Evolutionary conservation across 2,113 vertebrate species (phyloP).

Genomic region (Calyptommatus sinebrachiatus): DNA sequence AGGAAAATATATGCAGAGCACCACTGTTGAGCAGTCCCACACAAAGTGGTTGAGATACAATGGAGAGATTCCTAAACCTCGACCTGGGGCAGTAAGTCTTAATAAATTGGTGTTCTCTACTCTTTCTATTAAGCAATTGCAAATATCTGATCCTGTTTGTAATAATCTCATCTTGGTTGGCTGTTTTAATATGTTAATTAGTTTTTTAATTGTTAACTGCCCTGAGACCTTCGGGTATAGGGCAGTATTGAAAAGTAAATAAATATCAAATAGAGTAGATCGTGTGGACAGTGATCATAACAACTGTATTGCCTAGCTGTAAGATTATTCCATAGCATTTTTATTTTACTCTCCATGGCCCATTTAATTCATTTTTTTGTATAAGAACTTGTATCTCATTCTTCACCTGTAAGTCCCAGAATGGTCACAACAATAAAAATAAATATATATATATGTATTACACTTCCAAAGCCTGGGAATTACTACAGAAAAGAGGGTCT

Average conservation of each 20-base stretch:
- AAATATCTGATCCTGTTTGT: background rate
- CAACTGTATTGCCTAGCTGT: background rate
- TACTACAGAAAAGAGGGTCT: too few species aligned
- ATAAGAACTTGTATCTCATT: too few species aligned
- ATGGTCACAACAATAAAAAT: too few species aligned
- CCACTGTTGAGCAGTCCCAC: slow-evolving; percentile 91
- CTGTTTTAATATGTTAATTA: background rate
- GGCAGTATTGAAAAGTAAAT: too few species aligned
- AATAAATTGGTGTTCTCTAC: background rate
- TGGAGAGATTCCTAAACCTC: slow-evolving; percentile 82
- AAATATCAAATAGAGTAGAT: background rate
- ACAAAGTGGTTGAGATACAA: slow-evolving; percentile 95
- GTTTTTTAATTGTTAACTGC: too few species aligned
- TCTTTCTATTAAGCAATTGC: background rate
- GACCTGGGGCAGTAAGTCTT: slow-evolving; percentile 89
- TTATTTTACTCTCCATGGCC: background rate
- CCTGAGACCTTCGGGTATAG: too few species aligned
- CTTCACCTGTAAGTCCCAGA: too few species aligned
- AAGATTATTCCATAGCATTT: background rate
- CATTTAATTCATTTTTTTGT: background rate
- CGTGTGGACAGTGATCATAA: background rate
- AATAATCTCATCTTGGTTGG: background rate
- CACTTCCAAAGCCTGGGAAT: too few species aligned
- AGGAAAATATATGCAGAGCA: slow-evolving; percentile 97
- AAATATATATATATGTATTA: too few species aligned